Base-by-base conservation (phyloP, 2,113 vertebrate species). In the Pseudorectes ferrugineus region DNA sequence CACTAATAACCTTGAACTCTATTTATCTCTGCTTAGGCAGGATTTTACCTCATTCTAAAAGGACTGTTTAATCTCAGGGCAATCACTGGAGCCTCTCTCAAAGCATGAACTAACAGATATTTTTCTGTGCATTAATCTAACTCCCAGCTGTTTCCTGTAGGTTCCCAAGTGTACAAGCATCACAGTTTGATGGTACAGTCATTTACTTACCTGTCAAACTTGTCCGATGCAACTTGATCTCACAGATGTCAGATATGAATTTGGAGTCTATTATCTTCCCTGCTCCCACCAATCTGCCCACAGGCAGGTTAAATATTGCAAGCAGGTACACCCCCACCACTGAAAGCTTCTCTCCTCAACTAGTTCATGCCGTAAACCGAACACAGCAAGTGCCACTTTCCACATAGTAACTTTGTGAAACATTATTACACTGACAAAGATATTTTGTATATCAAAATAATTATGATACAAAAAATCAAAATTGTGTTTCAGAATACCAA, bases 271-370 rank as follows among this genome's bases (percentile, higher is more conserved):
- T 21, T 21, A 10, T 31, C 14, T 26, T 10, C 45, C 10, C 63
- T 40, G 33, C 5, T 23, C 12, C 29, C 31, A 20, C 29, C 19
- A 9, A 2, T 38, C 12, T 49, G 33, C 33, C 52, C 51, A 63
- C 0, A 38, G n/a, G 8, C 24, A 75, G 31, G 14, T 40, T 77
- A 76, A 65, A n/a, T 0, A 55, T 11, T 6, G 26, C 2, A 3
- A 73, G 28, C 11, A 33, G 13, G 18, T 11, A 42, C 16, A 1
- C 5, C 9, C 20, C 6, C 18, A 42, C 6, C 42, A 18, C 1
- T n/a, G 65, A 66, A 89, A 91, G 48, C 8, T 40, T 55, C 42
- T 73, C 22, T 73, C 14, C 25, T n/a, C 46, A 42, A 2, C 23
- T 14, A 49, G 42, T 6, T 84, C 6, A 58, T 40, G 28, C n/a